Conservation (phyloP, 2,888 invertebrate species). For the Pollenia griseotomentosa region DNA sequence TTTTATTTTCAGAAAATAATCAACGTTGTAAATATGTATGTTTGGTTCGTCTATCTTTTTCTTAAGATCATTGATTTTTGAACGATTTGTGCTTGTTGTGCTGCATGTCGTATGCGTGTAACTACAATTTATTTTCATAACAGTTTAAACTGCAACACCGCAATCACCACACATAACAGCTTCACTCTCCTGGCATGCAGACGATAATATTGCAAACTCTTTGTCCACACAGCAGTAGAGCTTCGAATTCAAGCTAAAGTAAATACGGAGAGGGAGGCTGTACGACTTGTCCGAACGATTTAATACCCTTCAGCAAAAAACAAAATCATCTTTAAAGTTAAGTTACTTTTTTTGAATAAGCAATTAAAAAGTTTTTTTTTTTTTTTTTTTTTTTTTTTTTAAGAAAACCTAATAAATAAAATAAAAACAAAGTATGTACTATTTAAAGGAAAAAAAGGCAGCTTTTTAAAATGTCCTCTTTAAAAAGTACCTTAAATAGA, state of each 20-base stretch:
- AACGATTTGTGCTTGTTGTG: slow-evolving; percentile 66
- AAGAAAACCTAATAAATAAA: no score
- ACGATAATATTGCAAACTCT: slow-evolving; percentile 44
- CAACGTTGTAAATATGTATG: slow-evolving; percentile 26
- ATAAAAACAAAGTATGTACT: no score
- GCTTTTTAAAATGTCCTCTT: no score
- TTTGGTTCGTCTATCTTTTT: slow-evolving; percentile 35
- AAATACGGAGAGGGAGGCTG: slow-evolving; percentile 3
- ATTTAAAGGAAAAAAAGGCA: no score
- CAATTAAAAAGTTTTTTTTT: no score
- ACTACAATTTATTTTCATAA: slow-evolving; percentile 80
- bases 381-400: no score
- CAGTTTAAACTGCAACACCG: slow-evolving; percentile 58
- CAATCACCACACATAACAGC: slow-evolving; percentile 44
- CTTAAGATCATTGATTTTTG: slow-evolving; percentile 62
- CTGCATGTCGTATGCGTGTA: slow-evolving; percentile 81
- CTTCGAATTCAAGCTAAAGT: slow-evolving; percentile 38
- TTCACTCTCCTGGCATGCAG: slow-evolving; percentile 37
- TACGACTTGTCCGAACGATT: background rate
- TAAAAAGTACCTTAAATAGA: no score
- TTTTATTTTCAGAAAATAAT: slow-evolving; percentile 50
- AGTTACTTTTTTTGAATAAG: background rate
- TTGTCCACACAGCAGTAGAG: slow-evolving; percentile 15
- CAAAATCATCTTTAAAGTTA: background rate
- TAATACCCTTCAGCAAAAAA: slow-evolving; percentile 10